phyloP scores from a whole-genome alignment of 1,140 invertebrate species.

The Heliconius nattereri region DNA sequence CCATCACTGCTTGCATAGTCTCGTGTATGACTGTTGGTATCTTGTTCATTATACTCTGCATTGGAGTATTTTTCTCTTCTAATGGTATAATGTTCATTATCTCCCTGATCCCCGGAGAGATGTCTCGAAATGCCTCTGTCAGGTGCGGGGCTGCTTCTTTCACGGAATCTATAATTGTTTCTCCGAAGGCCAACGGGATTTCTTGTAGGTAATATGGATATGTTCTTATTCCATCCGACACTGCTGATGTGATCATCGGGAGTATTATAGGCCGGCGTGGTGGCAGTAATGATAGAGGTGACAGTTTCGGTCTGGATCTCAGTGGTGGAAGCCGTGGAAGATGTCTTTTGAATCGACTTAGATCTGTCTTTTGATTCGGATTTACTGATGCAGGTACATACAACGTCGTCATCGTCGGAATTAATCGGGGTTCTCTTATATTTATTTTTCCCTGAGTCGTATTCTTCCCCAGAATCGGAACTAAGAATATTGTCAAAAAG shows the following conservation, averaged over 20 bases:
- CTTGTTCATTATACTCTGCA: conserved; percentile 65
- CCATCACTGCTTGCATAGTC: conserved; percentile 63
- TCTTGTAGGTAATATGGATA: conserved; percentile 76
- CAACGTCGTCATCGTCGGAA: conserved; percentile 35
- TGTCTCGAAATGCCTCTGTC: conserved; percentile 68
- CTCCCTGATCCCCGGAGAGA: conserved; percentile 72
- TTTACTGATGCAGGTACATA: conserved; percentile 50
- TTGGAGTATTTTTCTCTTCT: conserved; percentile 52
- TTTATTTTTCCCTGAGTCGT: conserved; percentile 45
- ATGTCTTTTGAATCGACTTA: conserved; percentile 61
- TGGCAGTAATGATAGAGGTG: conserved; percentile 57
- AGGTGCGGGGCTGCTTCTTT: conserved; percentile 72
- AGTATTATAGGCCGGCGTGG: conserved; percentile 66
- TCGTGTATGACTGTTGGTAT: conserved; percentile 70
- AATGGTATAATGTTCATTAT: conserved; percentile 70
- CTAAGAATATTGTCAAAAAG: conserved; percentile 71
- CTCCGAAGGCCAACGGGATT: conserved; percentile 71
- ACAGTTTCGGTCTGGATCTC: conserved; percentile 46
- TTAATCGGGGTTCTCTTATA: conserved; percentile 44
- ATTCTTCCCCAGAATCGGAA: conserved; percentile 52
- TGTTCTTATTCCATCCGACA: conserved; percentile 72
- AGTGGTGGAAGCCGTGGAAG: conserved; percentile 57
- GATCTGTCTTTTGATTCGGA: conserved; percentile 39
- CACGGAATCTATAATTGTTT: conserved; percentile 72
- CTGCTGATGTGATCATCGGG: conserved; percentile 66